These are phyloP conservation scores for Scatophagus argus DNA, from an alignment of 2,113 vertebrate species.

Conservation along the genomic window DNA sequence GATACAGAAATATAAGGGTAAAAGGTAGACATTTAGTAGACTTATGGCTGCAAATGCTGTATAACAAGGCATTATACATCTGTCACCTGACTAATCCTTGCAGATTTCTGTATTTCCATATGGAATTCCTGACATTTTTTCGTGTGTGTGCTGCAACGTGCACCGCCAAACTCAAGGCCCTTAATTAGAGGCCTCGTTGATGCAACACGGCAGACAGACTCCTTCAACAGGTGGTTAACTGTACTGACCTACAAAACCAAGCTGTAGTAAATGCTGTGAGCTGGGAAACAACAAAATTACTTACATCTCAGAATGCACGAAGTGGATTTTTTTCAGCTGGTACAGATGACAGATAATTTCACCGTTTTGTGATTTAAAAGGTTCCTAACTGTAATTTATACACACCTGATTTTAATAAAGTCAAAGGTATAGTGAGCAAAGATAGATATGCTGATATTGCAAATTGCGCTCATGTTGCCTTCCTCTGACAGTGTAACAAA, in stretches of 20 bases:
- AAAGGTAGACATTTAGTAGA: not conserved
- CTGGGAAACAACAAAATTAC: not conserved
- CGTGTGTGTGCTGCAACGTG: slow-evolving; percentile 48
- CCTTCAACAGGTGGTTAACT: slow-evolving; percentile 51
- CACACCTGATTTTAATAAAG: too few relatives aligned
- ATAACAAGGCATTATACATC: slow-evolving; percentile 53
- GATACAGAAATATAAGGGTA: not conserved
- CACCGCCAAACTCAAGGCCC: slow-evolving; percentile 48
- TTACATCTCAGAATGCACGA: too few relatives aligned
- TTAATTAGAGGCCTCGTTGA: slow-evolving; percentile 65
- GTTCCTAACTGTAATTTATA: too few relatives aligned
- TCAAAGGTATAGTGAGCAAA: too few relatives aligned
- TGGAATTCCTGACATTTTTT: slow-evolving; percentile 80
- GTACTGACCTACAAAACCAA: slow-evolving; percentile 49
- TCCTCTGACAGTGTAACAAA: too few relatives aligned
- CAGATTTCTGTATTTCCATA: slow-evolving; percentile 61
- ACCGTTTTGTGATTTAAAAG: too few relatives aligned
- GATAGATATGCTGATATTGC: too few relatives aligned
- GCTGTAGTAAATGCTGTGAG: slow-evolving; percentile 18
- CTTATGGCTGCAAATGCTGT: slow-evolving; percentile 16
- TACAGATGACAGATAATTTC: too few relatives aligned
- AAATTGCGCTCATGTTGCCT: too few relatives aligned
- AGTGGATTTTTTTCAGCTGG: too few relatives aligned
- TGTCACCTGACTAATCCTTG: slow-evolving; percentile 75
- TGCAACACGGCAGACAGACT: slow-evolving; percentile 44